These are phyloP conservation scores for Eclectus roratus DNA, from an alignment of 2,113 vertebrate genomes.

Conservation along the genomic window DNA sequence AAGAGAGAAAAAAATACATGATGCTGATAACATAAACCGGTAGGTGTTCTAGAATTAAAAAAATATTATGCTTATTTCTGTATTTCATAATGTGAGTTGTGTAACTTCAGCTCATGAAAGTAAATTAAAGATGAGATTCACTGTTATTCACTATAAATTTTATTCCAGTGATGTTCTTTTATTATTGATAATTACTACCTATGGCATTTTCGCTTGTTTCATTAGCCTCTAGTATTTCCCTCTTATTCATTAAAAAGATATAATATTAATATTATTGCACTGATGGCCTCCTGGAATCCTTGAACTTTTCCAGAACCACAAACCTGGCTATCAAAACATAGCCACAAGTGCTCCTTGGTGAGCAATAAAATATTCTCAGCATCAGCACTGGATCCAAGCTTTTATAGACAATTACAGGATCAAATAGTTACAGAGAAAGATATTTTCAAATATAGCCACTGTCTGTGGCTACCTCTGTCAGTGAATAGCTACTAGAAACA, in stretches of 20 bases:
- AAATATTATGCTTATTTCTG: neutral
- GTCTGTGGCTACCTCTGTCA: neutral
- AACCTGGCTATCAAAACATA: constrained; percentile 40
- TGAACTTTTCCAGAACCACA: constrained; percentile 43
- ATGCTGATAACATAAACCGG: neutral
- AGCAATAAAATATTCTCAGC: constrained; percentile 37
- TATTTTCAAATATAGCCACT: neutral
- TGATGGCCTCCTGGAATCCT: neutral
- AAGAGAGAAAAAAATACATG: neutral
- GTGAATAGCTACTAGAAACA: neutral
- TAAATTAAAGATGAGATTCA: neutral
- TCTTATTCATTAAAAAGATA: neutral
- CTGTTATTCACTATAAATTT: neutral
- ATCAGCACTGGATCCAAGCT: constrained; percentile 6
- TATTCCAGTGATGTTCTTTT: neutral
- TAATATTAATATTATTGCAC: neutral
- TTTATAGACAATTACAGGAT: constrained; percentile 14
- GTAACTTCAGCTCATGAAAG: neutral
- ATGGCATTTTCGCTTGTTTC: neutral
- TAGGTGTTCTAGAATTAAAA: neutral
- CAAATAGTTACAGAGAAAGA: neutral
- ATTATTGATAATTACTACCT: neutral
- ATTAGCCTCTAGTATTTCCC: neutral
- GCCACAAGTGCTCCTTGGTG: constrained; percentile 50
- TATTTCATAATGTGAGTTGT: neutral